Evolutionary conservation across 1,140 invertebrate species (phyloP).

Genomic region (Microplitis mediator): DNA sequence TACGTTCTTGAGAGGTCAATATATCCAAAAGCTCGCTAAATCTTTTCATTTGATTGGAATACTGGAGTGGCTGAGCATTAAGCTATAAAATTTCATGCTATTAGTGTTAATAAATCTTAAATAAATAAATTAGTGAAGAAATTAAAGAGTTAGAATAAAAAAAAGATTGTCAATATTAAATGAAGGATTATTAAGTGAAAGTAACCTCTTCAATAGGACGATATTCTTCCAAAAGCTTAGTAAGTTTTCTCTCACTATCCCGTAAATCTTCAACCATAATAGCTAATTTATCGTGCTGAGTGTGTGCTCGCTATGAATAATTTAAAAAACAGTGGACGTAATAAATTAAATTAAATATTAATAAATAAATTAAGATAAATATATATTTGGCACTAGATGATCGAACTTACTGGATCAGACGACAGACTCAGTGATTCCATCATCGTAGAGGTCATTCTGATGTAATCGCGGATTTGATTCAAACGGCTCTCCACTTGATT

Average conservation of each 20-base stretch:
- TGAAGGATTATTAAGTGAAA: constrained; percentile 9
- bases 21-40: constrained; percentile 36
- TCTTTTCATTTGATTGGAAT: constrained; percentile 31
- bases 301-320: constrained; percentile 48
- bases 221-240: constrained; percentile 54
- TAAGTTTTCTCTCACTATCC: constrained; percentile 57
- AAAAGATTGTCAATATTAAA: not conserved
- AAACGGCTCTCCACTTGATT: constrained; percentile 65
- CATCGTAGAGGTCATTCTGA: constrained; percentile 66
- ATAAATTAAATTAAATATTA: constrained; percentile 8
- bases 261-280: constrained; percentile 59
- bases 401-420: constrained; percentile 65
- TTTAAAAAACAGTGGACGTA: constrained; percentile 4
- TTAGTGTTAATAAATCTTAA: constrained; percentile 12
- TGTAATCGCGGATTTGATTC: constrained; percentile 69
- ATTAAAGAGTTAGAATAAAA: not conserved
- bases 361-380: not conserved
- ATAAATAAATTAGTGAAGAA: constrained; percentile 15
- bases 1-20: constrained; percentile 32
- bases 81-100: constrained; percentile 35
- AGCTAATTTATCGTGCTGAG: constrained; percentile 54
- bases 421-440: constrained; percentile 68
- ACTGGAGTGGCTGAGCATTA: constrained; percentile 18
- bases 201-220: constrained; percentile 50
- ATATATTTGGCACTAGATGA: not conserved